Evolutionary conservation across 2,113 vertebrate genomes (phyloP).

Genomic region (Ploceus nigricollis): DNA sequence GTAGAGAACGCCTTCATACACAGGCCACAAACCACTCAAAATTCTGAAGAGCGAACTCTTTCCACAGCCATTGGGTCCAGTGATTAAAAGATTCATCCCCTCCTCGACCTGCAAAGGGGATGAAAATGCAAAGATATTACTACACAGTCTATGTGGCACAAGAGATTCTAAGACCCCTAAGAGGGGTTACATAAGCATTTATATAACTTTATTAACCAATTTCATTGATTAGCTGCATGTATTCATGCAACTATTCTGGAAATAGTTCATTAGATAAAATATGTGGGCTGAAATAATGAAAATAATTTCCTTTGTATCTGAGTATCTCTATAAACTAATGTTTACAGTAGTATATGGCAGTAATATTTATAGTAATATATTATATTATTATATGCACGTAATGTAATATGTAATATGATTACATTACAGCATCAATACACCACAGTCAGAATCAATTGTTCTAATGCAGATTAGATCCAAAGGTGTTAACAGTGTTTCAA

Average conservation of each 20-base stretch:
- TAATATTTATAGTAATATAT: background rate
- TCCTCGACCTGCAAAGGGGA: slow-evolving; percentile 84
- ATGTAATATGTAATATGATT: background rate
- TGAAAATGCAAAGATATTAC: background rate
- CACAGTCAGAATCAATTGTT: background rate
- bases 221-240: background rate
- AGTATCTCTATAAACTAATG: background rate
- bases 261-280: background rate
- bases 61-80: slow-evolving; percentile 96
- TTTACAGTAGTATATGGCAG: background rate
- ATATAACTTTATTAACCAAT: background rate
- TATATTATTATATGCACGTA: background rate
- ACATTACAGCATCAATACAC: background rate
- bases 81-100: slow-evolving; percentile 96
- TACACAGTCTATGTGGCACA: background rate
- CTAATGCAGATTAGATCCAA: background rate
- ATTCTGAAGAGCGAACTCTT: slow-evolving; percentile 98
- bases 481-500: background rate
- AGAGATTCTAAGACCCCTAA: background rate
- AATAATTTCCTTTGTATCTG: background rate
- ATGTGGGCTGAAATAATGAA: background rate
- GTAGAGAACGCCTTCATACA: slow-evolving; percentile 89
- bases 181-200: background rate
- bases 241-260: background rate
- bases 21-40: slow-evolving; percentile 95